Evolutionary conservation across 1,140 invertebrate species (phyloP).

Genomic region (Agrypnia vestita): DNA sequence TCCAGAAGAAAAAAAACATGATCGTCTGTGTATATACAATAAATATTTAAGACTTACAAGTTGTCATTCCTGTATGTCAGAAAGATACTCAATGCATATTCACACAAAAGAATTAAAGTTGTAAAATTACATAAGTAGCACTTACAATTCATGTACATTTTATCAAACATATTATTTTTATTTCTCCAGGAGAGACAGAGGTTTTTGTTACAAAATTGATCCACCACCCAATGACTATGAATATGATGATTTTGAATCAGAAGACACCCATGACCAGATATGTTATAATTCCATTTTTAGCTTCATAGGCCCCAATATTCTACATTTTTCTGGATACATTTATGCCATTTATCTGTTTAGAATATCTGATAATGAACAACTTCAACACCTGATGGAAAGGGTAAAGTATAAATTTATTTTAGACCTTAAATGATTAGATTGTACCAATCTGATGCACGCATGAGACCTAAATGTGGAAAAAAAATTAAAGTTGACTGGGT

Average conservation of each 20-base stretch:
- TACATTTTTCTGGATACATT: slow-evolving; percentile 85
- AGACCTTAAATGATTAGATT: no score
- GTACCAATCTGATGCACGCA: no score
- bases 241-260: not conserved
- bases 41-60: no score
- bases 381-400: slow-evolving; percentile 92
- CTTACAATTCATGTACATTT: not conserved
- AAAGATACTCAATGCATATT: no score
- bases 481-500: no score
- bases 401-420: slow-evolving; percentile 68
- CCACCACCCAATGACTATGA: slow-evolving; percentile 61
- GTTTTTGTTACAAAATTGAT: slow-evolving; percentile 78
- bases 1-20: no score
- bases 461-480: no score
- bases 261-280: slow-evolving; percentile 71
- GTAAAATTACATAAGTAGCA: no score
- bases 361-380: slow-evolving; percentile 88
- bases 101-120: no score
- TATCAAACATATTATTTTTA: slow-evolving; percentile 25
- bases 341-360: slow-evolving; percentile 86
- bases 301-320: slow-evolving; percentile 84
- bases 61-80: no score
- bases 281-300: slow-evolving; percentile 82
- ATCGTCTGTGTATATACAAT: no score
- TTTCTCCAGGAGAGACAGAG: slow-evolving; percentile 79